Evolutionary conservation across 2,888 invertebrate species (phyloP).

Genomic region (Diplazon laetatorius): DNA sequence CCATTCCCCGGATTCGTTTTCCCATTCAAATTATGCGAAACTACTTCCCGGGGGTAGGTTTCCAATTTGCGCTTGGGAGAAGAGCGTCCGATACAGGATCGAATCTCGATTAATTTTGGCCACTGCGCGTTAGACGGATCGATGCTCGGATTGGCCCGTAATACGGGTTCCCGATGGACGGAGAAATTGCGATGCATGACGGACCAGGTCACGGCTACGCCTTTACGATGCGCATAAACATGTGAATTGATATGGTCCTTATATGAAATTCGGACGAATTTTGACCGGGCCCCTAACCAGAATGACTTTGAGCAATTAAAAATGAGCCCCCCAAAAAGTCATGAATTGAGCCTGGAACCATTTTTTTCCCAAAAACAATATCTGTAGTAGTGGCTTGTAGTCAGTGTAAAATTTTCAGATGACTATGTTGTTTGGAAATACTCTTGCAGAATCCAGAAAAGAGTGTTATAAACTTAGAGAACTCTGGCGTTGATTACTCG

Average conservation of each 20-base stretch:
- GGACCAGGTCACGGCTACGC: constrained; percentile 46
- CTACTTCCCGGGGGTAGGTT: constrained; percentile 79
- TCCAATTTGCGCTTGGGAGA: constrained; percentile 76
- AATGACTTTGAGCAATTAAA: no score
- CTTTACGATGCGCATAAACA: not conserved
- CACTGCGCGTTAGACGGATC: constrained; percentile 53
- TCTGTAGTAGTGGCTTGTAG: no score
- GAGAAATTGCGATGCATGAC: constrained; percentile 71
- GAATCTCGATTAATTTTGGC: constrained; percentile 78
- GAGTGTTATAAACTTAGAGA: constrained; percentile 22
- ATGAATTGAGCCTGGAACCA: no score
- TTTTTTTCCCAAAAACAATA: no score
- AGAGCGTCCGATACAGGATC: constrained; percentile 72
- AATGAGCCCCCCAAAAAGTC: no score
- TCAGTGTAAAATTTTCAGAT: no score
- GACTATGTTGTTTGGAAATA: no score
- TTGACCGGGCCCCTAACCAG: no score
- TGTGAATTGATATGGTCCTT: not conserved
- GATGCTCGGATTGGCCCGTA: constrained; percentile 30
- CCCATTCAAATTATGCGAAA: constrained; percentile 78
- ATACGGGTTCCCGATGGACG: constrained; percentile 44
- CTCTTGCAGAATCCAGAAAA: no score
- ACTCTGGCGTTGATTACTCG: constrained; percentile 66
- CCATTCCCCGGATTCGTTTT: constrained; percentile 73
- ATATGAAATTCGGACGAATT: not conserved